phyloP scores from a whole-genome alignment of 2,113 vertebrate species.

The Egretta garzetta region DNA sequence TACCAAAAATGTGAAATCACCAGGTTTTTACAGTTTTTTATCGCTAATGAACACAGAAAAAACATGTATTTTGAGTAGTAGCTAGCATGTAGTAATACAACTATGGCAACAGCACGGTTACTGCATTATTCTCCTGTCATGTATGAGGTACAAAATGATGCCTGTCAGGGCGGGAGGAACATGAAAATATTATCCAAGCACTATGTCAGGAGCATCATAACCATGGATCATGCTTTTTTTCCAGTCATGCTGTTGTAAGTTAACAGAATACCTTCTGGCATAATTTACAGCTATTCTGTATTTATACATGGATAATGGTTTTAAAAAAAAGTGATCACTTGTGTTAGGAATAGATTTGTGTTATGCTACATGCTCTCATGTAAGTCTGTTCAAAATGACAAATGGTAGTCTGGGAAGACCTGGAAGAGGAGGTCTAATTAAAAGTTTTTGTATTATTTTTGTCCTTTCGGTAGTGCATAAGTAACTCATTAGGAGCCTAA shows the following conservation, averaged over 20 bases:
- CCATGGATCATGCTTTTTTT: not conserved
- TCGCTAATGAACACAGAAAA: not conserved
- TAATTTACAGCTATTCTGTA: not conserved
- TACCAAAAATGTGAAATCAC: not conserved
- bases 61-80: not conserved
- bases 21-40: not conserved
- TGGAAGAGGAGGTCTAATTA: not conserved
- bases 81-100: not conserved
- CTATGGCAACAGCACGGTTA: not conserved
- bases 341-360: not conserved
- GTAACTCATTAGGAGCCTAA: not conserved
- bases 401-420: not conserved
- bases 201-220: not conserved
- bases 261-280: not conserved
- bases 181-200: not conserved
- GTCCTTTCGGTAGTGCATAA: not conserved
- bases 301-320: not conserved
- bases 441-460: not conserved
- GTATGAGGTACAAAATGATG: not conserved
- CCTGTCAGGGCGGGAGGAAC: not conserved
- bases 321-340: not conserved
- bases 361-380: not conserved
- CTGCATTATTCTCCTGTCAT: not conserved
- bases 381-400: not conserved
- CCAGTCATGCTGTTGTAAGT: not conserved